Evolutionary conservation across 2,113 vertebrate genomes (phyloP), one percentile per base, ranked within the genome.

Genomic region (Balaeniceps rex): DNA sequence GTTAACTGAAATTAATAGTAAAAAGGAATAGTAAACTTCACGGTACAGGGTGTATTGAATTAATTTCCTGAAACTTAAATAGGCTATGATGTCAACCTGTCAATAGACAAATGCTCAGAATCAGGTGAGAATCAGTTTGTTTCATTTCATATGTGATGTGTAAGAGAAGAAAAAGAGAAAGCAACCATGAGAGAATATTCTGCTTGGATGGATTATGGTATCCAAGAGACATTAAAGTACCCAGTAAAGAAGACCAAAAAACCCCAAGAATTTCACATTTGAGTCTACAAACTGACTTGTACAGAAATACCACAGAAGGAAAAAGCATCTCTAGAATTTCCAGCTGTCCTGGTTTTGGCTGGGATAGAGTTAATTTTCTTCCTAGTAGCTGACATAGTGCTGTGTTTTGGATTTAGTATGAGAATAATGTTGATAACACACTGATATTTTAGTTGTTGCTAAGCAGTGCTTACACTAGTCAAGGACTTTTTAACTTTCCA

Each of bases 71-170:
- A 61, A 55, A 7, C 7, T 66, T 52, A 78, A 69, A 47, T 28
- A 71, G 6, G 5, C 7, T 70, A 38, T 40, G 23, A 64, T 28
- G 8, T 36, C 9, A n/a, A 2, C 47, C 11, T 57, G 10, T 33
- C 44, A 85, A 63, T 14, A 74, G 17, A 6, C 5, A 74, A 77
- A 70, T 46, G 14, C 6, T 52, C 36, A 61, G 13, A 88, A 80
- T 66, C 26, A 38, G 22, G 8, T 83, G 19, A 88, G 13, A 90
- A 70, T 66, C 42, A n/a, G 34, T 68, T 79, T 23, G 42, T 65
- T 65, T 76, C 1, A n/a, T 83, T 91, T 86, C 8, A 23, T 34
- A 14, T 34, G 11, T 0, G 0, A 63, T 15, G 7, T 63, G 3
- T 31, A 58, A 55, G 14, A 68, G 16, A 74, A 78, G 15, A 84